Base-by-base conservation (phyloP, 2,113 vertebrate species). In the Misgurnus anguillicaudatus region DNA sequence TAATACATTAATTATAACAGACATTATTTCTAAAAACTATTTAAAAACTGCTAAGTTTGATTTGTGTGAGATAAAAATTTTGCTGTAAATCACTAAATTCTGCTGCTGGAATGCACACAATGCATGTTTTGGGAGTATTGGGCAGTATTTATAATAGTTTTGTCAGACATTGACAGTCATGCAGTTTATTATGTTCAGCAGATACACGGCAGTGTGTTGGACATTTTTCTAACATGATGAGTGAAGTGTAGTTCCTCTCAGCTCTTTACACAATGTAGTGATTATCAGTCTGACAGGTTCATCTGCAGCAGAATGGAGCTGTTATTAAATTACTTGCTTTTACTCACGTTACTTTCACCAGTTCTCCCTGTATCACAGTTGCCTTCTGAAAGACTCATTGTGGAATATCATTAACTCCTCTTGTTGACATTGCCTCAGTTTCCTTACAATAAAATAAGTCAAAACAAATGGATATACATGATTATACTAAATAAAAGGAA, bases 241-340 rank as follows among this genome's bases (percentile, higher is more conserved):
- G 11, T 62, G 55, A 68, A 83, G 41, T 68, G 65, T n/a, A 65
- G 72, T 77, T 83, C 63, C 72, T 24, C 19, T 47, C 63, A 42
- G 17, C 51, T 67, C 39, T 58, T 21, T 17, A 53, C 61, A 10
- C 80, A 63, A 68, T 70, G 69, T 77, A 39, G 21, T 19, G 10
- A 61, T 64, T 55, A 71, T 64, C 65, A 71, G 65, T 63, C 53
- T 72, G 58, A 70, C 58, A 76, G 19, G 79, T 75, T 68, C 53
- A 74, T 82, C 79, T 11, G 14, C 66, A 64, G 79, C 65, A 79
- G 78, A 70, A 78, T 6, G 3, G 64, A 70, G n/a, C 73, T 24
- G 21, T 36, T 74, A 67, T 78, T 42, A 47, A 17, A 79, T 75
- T 70, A 70, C 67, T 41, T 71, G 19, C 6, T 8, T 45, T 42